Percentiles rank a stretch among this genome's conserved stretches.
phyloP scores from a whole-genome alignment of 2,888 invertebrate genomes.

The Hirtodrosophila histrioides region DNA sequence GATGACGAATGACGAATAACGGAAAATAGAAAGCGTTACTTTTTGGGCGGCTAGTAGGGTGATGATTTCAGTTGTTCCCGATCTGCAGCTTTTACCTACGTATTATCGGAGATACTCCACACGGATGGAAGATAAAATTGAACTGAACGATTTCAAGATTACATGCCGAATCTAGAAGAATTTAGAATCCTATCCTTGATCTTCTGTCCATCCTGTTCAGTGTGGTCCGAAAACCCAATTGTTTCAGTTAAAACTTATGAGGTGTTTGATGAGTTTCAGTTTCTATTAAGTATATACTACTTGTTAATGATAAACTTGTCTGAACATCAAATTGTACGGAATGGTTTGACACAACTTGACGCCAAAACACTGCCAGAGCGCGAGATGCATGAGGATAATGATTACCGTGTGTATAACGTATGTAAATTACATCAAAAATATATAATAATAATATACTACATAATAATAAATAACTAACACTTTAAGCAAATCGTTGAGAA shows the following conservation, averaged over 20 bases:
- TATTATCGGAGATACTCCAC: constrained; percentile 1
- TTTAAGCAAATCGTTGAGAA: constrained; percentile 46
- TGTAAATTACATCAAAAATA: constrained; percentile 43
- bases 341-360: constrained; percentile 83
- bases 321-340: constrained; percentile 79
- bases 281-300: constrained; percentile 43
- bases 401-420: constrained; percentile 57
- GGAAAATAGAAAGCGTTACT: constrained; percentile 20
- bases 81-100: constrained; percentile 12
- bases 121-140: constrained; percentile 4
- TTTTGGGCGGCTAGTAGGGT: constrained; percentile 22
- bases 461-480: constrained; percentile 24
- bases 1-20: neutral
- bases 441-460: constrained; percentile 23
- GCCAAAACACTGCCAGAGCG: constrained; percentile 83
- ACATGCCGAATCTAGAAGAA: too few relatives aligned
- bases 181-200: neutral
- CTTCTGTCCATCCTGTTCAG: constrained; percentile 14
- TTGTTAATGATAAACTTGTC: constrained; percentile 60
- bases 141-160: too few relatives aligned
- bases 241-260: constrained; percentile 33
- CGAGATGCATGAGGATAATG: constrained; percentile 51
- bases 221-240: constrained; percentile 23
- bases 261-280: constrained; percentile 38
- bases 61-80: constrained; percentile 42